Evolutionary conservation across 2,797 vertebrate species (phyloP).

Genomic region (Helicolenus hilgendorfi): DNA sequence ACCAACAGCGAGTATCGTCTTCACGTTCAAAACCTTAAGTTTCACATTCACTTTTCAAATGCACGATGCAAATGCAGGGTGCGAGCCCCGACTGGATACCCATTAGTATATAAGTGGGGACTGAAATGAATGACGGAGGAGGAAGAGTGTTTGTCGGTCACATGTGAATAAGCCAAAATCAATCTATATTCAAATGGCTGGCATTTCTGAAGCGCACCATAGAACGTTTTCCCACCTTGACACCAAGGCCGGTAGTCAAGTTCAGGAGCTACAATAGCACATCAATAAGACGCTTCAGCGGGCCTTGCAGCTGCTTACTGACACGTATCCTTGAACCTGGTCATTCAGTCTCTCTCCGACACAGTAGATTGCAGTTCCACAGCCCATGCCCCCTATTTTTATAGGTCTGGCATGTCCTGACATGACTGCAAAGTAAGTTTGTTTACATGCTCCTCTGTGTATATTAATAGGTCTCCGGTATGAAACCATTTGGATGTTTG

Average conservation of each 20-base stretch:
- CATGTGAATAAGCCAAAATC: neutral
- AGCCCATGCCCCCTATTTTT: neutral
- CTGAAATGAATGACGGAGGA: neutral
- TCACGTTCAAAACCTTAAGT: no score
- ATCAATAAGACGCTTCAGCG: neutral
- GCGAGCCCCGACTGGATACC: no score
- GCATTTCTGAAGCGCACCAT: neutral
- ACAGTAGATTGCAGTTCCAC: no score
- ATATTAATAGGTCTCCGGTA: slow-evolving; percentile 24
- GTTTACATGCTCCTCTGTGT: slow-evolving; percentile 1
- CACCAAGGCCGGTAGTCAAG: neutral
- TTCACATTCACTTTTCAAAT: neutral
- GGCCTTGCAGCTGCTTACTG: no score
- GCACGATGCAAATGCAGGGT: neutral
- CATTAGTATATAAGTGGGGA: neutral
- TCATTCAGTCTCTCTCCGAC: neutral
- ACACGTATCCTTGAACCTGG: neutral
- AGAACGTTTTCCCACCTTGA: neutral
- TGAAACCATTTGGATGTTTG: slow-evolving; percentile 1
- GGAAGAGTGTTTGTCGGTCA: neutral
- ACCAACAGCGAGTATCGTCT: no score
- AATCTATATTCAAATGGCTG: neutral
- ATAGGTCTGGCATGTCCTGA: neutral
- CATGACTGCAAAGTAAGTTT: neutral
- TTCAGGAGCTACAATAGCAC: neutral